These are phyloP conservation scores for Sinonovacula constricta DNA, from an alignment of 1,140 invertebrate genomes.

Conservation along the genomic window DNA sequence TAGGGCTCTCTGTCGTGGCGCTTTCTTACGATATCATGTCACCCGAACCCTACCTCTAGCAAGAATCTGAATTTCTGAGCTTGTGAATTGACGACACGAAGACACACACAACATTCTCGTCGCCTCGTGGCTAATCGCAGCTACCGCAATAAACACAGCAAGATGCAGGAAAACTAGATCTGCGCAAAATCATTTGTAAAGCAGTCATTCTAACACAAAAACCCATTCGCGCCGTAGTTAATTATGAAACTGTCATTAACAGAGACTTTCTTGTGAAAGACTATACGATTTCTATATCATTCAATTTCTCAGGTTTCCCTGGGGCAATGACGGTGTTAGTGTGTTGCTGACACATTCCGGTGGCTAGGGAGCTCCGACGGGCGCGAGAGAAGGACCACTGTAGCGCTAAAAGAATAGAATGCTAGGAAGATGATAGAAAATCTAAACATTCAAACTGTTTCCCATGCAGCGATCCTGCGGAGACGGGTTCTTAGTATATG, in stretches of 20 bases:
- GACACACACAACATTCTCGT: no score
- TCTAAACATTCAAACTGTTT: conserved; percentile 23
- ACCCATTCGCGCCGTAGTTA: not conserved
- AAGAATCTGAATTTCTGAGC: no score
- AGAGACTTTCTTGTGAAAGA: not conserved
- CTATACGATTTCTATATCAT: not conserved
- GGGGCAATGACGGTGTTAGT: conserved; percentile 12
- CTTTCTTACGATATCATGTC: no score
- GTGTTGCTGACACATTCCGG: conserved; percentile 23
- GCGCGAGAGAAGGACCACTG: not conserved
- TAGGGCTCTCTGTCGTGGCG: no score
- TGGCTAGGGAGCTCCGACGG: not conserved
- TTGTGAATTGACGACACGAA: no score
- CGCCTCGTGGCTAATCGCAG: no score
- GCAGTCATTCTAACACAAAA: no score
- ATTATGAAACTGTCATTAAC: not conserved
- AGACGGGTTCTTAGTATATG: conserved; percentile 12
- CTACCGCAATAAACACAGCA: no score
- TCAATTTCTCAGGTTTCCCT: conserved; percentile 13
- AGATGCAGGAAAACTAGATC: no score
- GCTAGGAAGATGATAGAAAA: conserved; percentile 17
- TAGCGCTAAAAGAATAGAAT: conserved; percentile 24
- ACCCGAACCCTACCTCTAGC: no score
- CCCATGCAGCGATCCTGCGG: conserved; percentile 5
- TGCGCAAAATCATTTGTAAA: no score